Conservation (phyloP, 1,140 invertebrate species). For the Sipha flava region DNA sequence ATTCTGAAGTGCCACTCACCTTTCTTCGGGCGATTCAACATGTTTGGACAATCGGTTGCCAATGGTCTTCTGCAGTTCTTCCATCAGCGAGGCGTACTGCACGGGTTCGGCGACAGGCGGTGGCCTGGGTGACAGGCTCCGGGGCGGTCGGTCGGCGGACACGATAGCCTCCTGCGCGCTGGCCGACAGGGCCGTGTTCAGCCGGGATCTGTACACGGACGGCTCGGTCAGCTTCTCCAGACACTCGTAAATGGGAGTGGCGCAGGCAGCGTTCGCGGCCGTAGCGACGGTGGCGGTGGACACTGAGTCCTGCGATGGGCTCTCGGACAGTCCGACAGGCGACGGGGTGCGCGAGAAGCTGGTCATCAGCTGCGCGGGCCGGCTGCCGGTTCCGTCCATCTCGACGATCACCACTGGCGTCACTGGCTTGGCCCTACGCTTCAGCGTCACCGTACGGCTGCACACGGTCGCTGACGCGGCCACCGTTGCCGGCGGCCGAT, state of each 20-base stretch:
- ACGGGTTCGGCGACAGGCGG: slow-evolving; percentile 41
- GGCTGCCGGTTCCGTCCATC: not conserved
- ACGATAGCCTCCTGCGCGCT: not conserved
- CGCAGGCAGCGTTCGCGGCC: too few relatives aligned
- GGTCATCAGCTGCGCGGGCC: slow-evolving; percentile 43
- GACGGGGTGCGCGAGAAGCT: slow-evolving; percentile 46
- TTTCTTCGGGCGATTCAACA: slow-evolving; percentile 16
- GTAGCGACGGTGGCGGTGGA: slow-evolving; percentile 31
- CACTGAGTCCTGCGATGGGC: slow-evolving; percentile 42
- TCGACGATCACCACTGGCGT: slow-evolving; percentile 17
- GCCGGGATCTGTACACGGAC: slow-evolving; percentile 42
- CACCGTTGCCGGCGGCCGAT: slow-evolving; percentile 27
- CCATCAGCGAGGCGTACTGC: slow-evolving; percentile 47
- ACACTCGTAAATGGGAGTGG: slow-evolving; percentile 45
- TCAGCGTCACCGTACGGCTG: slow-evolving; percentile 37
- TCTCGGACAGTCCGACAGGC: slow-evolving; percentile 43
- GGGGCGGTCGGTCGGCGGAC: slow-evolving; percentile 33
- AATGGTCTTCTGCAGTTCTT: slow-evolving; percentile 43
- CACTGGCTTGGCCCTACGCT: slow-evolving; percentile 14
- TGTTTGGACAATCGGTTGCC: slow-evolving; percentile 25
- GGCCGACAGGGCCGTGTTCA: slow-evolving; percentile 42
- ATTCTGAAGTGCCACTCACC: not conserved
- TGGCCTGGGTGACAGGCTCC: slow-evolving; percentile 41
- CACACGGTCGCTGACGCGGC: not conserved
- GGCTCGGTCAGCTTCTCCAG: slow-evolving; percentile 45